phyloP scores from a whole-genome alignment of 2,113 vertebrate species.

The Callospermophilus lateralis region DNA sequence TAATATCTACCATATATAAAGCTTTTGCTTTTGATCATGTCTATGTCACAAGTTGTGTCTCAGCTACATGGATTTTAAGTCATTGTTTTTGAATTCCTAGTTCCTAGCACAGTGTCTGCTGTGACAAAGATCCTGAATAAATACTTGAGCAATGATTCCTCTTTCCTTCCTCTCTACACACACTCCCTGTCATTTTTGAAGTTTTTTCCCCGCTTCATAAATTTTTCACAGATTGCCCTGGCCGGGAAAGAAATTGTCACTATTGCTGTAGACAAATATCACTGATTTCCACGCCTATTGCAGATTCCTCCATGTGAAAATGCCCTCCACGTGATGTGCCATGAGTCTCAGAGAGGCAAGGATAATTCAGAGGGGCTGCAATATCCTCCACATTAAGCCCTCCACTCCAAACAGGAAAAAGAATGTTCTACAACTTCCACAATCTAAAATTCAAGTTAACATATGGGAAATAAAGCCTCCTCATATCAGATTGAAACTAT shows the following conservation, averaged over 20 bases:
- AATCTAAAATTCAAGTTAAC: not conserved
- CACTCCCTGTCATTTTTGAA: not conserved
- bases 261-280: not conserved
- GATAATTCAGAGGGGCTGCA: constrained; percentile 77
- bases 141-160: no score
- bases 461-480: constrained; percentile 80
- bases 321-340: not conserved
- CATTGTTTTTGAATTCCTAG: not conserved
- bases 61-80: not conserved
- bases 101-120: not conserved
- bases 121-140: not conserved
- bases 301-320: not conserved
- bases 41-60: not conserved
- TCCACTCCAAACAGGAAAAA: constrained; percentile 71
- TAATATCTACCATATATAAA: not conserved
- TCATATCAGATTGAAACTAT: constrained; percentile 86
- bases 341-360: not conserved
- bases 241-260: not conserved
- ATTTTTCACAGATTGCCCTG: not conserved
- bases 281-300: not conserved
- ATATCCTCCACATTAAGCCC: constrained; percentile 75
- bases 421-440: constrained; percentile 3
- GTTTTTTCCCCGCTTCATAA: not conserved
- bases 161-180: not conserved
- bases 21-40: not conserved